Evolutionary conservation across 1,140 invertebrate species (phyloP), one percentile per base, ranked within the genome.

Genomic region (Apis cerana): DNA sequence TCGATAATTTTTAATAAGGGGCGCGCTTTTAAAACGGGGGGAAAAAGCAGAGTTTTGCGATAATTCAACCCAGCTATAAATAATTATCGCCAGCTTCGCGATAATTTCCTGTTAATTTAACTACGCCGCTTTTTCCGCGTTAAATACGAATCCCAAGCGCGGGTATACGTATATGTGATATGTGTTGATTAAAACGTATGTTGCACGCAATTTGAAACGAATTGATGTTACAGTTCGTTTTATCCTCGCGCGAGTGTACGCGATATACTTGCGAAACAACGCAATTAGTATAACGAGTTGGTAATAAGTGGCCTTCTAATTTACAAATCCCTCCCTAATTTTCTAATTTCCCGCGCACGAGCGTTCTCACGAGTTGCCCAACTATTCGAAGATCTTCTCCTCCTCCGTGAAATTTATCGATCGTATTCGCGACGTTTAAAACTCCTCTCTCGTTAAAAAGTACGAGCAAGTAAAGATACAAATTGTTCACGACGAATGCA

Each of bases 21-120:
- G 21, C 64, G 21, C 74, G 23, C 19, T 76, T 62, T 59, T 33
- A 33, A 69, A 78, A 59, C 65, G 65, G 50, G 76, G 15, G 64
- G 21, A 50, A 69, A 59, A 78, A 59, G n/a, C 61, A 10, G 62
- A 56, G 23, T 75, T 58, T 50, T 11, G 13, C n/a, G n/a, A 68
- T 67, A 72, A 62, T 67, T 75, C 65, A 76, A 33, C 52, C 64
- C 19, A 56, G 62, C 48, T 77, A 82, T 82, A 82, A 82, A 75
- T 43, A 69, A 75, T 82, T 76, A 76, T 67, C 68, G 58, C 56
- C 54, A 23, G 27, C 12, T 77, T 78, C 56, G 56, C 23, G 67
- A 70, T 59, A 69, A 77, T 78, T 69, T 78, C 48, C 65, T 15
- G 56, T n/a, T 82, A 82, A 76, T 76, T 82, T 56, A 80, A 74